Percentiles rank a stretch among this genome's conserved stretches.
Evolutionary conservation across 2,113 vertebrate genomes (phyloP).

Genomic region (Spheniscus mendiculus): DNA sequence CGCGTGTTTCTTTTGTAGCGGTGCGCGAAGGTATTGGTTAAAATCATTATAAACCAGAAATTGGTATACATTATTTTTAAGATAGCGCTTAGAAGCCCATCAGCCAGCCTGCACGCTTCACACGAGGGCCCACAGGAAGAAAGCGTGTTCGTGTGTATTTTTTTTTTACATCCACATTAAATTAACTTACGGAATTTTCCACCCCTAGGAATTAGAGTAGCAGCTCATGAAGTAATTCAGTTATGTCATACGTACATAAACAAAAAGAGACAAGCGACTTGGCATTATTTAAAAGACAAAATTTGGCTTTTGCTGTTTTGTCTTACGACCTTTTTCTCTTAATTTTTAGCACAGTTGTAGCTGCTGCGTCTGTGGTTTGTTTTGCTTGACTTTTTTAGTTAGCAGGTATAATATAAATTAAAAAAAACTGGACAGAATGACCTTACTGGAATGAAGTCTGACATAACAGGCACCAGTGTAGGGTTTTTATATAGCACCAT

Average conservation of each 20-base stretch:
- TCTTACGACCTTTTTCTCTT: background rate
- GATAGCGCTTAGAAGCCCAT: background rate
- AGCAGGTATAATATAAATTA: background rate
- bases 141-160: constrained; percentile 1
- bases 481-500: background rate
- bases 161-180: constrained; percentile 66
- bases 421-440: background rate
- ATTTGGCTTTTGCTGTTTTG: background rate
- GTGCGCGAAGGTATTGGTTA: background rate
- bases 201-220: constrained; percentile 70
- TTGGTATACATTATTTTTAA: rapidly evolving
- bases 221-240: constrained; percentile 71
- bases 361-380: background rate
- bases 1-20: rapidly evolving
- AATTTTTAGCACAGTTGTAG: background rate
- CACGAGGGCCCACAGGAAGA: constrained; percentile 53
- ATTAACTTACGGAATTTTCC: constrained; percentile 77
- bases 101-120: background rate
- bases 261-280: constrained; percentile 46
- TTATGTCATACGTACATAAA: constrained; percentile 67
- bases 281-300: constrained; percentile 53
- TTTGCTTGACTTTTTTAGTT: background rate
- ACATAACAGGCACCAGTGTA: background rate
- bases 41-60: background rate
- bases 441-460: background rate